phyloP scores from a whole-genome alignment of 2,888 invertebrate species.

The Cheilosia scutellata region DNA sequence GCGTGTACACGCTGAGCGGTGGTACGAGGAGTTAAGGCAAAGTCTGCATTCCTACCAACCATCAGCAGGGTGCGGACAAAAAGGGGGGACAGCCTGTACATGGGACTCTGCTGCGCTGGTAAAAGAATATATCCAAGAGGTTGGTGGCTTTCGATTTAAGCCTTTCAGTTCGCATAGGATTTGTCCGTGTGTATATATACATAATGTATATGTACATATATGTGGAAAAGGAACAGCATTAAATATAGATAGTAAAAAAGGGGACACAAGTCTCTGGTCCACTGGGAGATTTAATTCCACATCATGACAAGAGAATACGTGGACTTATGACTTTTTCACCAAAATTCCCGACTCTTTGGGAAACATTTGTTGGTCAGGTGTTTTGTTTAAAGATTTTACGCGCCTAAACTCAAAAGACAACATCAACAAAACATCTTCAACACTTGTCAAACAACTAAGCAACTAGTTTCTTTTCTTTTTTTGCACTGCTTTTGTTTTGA shows the following conservation, averaged over 20 bases:
- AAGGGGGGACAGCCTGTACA: conserved; percentile 4
- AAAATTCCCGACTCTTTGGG: neutral
- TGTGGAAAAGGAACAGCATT: neutral
- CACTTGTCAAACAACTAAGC: conserved; percentile 72
- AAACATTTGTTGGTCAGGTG: neutral
- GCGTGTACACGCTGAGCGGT: conserved; percentile 25
- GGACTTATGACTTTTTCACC: conserved; percentile 35
- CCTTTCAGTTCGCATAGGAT: conserved; percentile 50
- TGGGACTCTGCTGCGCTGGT: conserved; percentile 18
- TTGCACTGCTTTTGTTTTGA: conserved; percentile 61
- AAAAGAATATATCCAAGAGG: conserved; percentile 74
- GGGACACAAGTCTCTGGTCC: conserved; percentile 19
- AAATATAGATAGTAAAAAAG: neutral
- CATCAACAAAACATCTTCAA: conserved; percentile 67
- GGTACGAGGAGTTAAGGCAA: conserved; percentile 42
- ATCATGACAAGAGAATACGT: neutral
- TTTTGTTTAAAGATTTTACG: conserved; percentile 39
- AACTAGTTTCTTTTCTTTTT: conserved; percentile 64
- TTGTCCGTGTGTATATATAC: conserved; percentile 20
- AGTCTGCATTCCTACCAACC: conserved; percentile 72
- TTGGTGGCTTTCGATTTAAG: conserved; percentile 73
- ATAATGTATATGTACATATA: neutral
- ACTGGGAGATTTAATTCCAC: conserved; percentile 36
- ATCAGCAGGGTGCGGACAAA: conserved; percentile 43
- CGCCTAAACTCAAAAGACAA: conserved; percentile 63